Base-by-base conservation (phyloP, 2,113 vertebrate genomes). In the Craseonycteris thonglongyai region DNA sequence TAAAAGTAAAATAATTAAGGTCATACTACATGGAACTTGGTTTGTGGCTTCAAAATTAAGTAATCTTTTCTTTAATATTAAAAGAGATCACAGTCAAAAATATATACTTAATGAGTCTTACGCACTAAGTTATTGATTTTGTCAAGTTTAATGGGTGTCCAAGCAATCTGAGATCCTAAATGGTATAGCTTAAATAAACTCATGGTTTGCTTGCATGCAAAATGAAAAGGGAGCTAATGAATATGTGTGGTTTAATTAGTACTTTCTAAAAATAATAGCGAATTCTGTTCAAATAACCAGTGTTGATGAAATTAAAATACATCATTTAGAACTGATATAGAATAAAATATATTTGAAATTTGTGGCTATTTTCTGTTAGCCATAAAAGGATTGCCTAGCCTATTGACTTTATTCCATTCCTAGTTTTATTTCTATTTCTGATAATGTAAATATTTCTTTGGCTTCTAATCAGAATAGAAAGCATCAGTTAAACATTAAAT, bases 121-220 rank as follows among this genome's bases (percentile, higher is more conserved):
- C n/a, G 22, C 16, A 76, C 59, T 56, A 76, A 83, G 38, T 1
- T 72, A 95, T 81, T 92, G 59, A 94, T 89, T 93, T 93, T 92
- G 26, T 88, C 71, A 59, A 82, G 35, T 88, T 63, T 93, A 92
- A 85, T 96, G 80, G 85, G 49, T 81, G 18, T 84, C 49, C 63
- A 96, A 38, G 96, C 69, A 96, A 92, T 94, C 21, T 90, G 51
- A 85, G n/a, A 95, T 69, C 61, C 8, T 78, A 61, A 90, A 94
- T 92, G 47, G 87, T 51, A 79, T 13, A 26, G 5, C 13, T 80
- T 33, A 87, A 26, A 93, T 72, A 40, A 94, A 96, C 40, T 91
- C 47, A 89, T 24, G 18, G 8, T 82, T 47, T 81, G 21, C 66
- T 84, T 91, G 35, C 16, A 87, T 65, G 30, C 59, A 96, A 82